Conservation (phyloP, 2,113 vertebrate genomes). For the Grantiella picta region DNA sequence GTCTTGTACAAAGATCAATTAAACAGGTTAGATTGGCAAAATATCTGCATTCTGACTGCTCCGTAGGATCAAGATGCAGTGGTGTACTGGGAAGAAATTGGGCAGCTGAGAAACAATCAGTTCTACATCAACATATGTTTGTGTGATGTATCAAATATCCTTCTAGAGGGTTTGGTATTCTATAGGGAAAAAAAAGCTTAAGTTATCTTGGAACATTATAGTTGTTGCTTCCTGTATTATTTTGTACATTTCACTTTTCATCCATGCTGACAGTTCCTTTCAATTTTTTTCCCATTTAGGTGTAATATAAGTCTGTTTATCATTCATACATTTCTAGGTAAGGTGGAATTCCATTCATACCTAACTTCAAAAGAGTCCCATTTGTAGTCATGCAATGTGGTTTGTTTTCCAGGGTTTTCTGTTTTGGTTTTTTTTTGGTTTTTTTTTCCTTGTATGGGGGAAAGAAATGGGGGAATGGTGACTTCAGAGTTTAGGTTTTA, state of each 20-base stretch:
- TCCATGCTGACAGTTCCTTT: slow-evolving; percentile 81
- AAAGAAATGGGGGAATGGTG: neutral
- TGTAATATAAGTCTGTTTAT: slow-evolving; percentile 94
- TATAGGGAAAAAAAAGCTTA: neutral
- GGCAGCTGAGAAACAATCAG: neutral
- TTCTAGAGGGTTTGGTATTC: neutral
- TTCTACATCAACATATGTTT: neutral
- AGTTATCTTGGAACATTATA: slow-evolving; percentile 12
- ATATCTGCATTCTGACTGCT: neutral
- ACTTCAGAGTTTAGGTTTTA: neutral
- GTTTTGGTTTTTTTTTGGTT: neutral
- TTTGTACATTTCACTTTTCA: slow-evolving; percentile 74
- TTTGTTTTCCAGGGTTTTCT: slow-evolving; percentile 37
- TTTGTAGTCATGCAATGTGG: slow-evolving; percentile 47
- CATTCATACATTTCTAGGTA: slow-evolving; percentile 96
- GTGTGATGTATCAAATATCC: neutral
- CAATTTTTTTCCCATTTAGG: slow-evolving; percentile 89
- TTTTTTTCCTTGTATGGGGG: neutral
- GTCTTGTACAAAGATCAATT: neutral
- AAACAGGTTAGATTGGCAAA: neutral
- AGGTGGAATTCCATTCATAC: slow-evolving; percentile 83
- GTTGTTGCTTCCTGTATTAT: slow-evolving; percentile 57
- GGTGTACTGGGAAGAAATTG: neutral
- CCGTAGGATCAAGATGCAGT: neutral
- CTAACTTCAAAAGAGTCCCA: slow-evolving; percentile 59